These are phyloP conservation scores for Megamerina dolium DNA, from an alignment of 2,888 invertebrate species.

Conservation along the genomic window DNA sequence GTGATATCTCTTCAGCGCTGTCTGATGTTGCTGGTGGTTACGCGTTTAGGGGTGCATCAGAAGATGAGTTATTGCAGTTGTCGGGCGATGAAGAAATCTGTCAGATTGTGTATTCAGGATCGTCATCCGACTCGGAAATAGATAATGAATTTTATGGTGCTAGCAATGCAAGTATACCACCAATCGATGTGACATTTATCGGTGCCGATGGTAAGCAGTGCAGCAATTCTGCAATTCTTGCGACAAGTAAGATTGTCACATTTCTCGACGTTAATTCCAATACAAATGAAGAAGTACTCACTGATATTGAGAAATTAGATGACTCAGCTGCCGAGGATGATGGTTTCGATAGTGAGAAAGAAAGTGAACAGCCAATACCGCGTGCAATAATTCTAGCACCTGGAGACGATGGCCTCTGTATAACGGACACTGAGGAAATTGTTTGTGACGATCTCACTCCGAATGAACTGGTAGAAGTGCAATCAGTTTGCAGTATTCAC, in stretches of 20 bases:
- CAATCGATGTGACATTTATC: slow-evolving; percentile 41
- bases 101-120: slow-evolving; percentile 34
- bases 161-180: slow-evolving; percentile 29
- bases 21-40: slow-evolving; percentile 22
- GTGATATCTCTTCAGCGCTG: slow-evolving; percentile 31
- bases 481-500: too few relatives aligned
- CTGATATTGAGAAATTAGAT: slow-evolving; percentile 52
- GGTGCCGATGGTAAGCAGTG: slow-evolving; percentile 5
- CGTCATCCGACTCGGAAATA: slow-evolving; percentile 29
- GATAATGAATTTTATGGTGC: slow-evolving; percentile 23
- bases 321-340: slow-evolving; percentile 39
- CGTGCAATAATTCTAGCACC: slow-evolving; percentile 37
- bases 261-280: slow-evolving; percentile 29
- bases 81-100: slow-evolving; percentile 44
- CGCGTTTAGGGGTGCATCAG: slow-evolving; percentile 32
- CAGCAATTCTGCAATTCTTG: slow-evolving; percentile 23
- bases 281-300: slow-evolving; percentile 43
- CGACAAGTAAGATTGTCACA: slow-evolving; percentile 19
- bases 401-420: slow-evolving; percentile 32
- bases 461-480: slow-evolving; percentile 17
- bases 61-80: slow-evolving; percentile 41
- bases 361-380: slow-evolving; percentile 39
- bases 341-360: slow-evolving; percentile 38
- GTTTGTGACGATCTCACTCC: slow-evolving; percentile 22
- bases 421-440: slow-evolving; percentile 48